phyloP scores from a whole-genome alignment of 2,797 vertebrate genomes.

The Rhabdophis nuchalis region DNA sequence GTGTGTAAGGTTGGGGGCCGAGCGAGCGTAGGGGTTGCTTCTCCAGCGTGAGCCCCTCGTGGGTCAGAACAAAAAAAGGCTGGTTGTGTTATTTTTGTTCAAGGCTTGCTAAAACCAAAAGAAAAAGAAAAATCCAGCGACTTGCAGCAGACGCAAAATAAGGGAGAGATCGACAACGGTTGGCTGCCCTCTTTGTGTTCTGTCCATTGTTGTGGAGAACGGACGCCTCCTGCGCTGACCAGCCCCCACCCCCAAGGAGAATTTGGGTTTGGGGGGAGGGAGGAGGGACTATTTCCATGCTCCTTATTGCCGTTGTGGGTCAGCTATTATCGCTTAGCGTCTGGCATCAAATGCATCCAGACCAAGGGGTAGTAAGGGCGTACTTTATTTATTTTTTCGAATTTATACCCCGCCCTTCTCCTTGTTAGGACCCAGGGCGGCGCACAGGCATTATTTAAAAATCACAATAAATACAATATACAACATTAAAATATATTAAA shows the following conservation, averaged over 20 bases:
- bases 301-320: not conserved
- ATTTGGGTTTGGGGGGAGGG: not conserved
- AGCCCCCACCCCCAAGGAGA: not conserved
- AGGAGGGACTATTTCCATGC: not conserved
- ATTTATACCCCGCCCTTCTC: too few relatives aligned
- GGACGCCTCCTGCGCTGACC: not conserved
- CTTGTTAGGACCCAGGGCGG: too few relatives aligned
- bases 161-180: not conserved
- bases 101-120: not conserved
- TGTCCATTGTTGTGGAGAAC: not conserved
- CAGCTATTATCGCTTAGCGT: not conserved
- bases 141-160: not conserved
- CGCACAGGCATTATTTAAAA: too few relatives aligned
- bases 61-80: not conserved
- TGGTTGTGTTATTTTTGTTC: not conserved
- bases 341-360: not conserved
- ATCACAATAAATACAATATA: too few relatives aligned
- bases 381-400: too few relatives aligned
- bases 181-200: not conserved
- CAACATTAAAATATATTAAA: too few relatives aligned
- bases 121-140: not conserved
- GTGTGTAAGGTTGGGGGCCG: not conserved
- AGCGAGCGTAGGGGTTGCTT: not conserved
- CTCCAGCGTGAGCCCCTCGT: not conserved
- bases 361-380: too few relatives aligned